Percentiles rank a stretch among this genome's conserved stretches.
These are phyloP conservation scores for Gobio gobio DNA, from an alignment of 2,113 vertebrate species.

Conservation along the genomic window DNA sequence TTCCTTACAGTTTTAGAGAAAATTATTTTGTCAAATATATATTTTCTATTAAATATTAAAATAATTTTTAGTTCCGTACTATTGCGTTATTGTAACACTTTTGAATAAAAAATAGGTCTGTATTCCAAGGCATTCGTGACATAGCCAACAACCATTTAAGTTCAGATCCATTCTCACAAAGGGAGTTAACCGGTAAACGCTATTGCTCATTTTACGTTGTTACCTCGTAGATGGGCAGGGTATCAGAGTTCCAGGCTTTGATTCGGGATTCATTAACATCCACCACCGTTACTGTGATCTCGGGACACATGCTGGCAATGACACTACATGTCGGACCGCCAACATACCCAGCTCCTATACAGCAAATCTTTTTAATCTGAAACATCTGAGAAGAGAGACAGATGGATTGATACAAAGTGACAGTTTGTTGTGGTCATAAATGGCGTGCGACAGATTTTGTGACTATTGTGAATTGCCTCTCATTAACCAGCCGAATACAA, in stretches of 20 bases:
- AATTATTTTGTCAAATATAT: too few relatives aligned
- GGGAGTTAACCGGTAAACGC: neutral
- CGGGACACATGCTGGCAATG: constrained; percentile 95
- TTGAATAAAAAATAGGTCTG: too few relatives aligned
- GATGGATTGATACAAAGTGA: neutral
- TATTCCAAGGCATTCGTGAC: too few relatives aligned
- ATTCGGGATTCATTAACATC: constrained; percentile 94
- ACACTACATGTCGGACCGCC: constrained; percentile 97
- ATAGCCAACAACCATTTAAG: too few relatives aligned
- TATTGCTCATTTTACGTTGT: neutral
- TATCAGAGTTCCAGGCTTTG: constrained; percentile 96
- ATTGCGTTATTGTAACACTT: too few relatives aligned
- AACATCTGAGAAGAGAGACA: constrained; percentile 80
- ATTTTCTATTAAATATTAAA: too few relatives aligned
- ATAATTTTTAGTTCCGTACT: too few relatives aligned
- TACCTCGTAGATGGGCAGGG: constrained; percentile 97
- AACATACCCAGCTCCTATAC: constrained; percentile 96
- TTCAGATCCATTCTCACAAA: too few relatives aligned
- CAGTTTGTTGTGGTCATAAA: neutral
- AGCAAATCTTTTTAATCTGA: constrained; percentile 95
- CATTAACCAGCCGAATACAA: neutral
- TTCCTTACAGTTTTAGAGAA: too few relatives aligned
- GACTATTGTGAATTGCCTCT: neutral
- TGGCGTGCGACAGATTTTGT: neutral
- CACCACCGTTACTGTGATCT: constrained; percentile 87